These are phyloP conservation scores for Tarsius wallacei DNA, from an alignment of 2,797 vertebrate species.

Conservation along the genomic window DNA sequence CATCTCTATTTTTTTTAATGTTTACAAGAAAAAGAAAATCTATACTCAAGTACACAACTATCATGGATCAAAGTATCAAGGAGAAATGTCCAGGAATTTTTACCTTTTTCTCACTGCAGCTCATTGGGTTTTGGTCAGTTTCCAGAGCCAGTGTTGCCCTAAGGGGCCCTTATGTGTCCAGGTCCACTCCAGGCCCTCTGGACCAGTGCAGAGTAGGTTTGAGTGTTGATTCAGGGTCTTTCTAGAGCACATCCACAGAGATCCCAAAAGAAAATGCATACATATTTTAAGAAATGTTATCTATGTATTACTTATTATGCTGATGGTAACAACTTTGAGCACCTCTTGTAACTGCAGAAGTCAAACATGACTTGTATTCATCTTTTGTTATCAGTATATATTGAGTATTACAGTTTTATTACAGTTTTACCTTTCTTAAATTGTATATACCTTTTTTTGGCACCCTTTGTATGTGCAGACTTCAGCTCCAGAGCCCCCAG, in stretches of 20 bases:
- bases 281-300: no score
- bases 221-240: background rate
- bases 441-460: no score
- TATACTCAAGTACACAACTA: conserved; percentile 43
- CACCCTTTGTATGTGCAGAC: background rate
- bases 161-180: background rate
- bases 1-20: no score
- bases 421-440: no score
- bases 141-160: background rate
- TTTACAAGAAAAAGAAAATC: background rate
- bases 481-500: background rate
- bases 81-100: conserved; percentile 53
- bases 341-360: no score
- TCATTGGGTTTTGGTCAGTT: background rate
- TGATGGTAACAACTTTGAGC: no score
- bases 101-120: background rate
- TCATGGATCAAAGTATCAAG: background rate
- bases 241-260: background rate
- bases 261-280: no score
- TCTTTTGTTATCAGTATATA: no score
- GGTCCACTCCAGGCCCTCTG: background rate
- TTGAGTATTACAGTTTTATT: no score
- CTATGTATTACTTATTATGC: no score
- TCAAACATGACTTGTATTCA: no score
- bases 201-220: background rate